These are phyloP conservation scores for Isaurus tuberculatus DNA, from an alignment of 92 coral and sea anemone species.

Conservation along the genomic window DNA sequence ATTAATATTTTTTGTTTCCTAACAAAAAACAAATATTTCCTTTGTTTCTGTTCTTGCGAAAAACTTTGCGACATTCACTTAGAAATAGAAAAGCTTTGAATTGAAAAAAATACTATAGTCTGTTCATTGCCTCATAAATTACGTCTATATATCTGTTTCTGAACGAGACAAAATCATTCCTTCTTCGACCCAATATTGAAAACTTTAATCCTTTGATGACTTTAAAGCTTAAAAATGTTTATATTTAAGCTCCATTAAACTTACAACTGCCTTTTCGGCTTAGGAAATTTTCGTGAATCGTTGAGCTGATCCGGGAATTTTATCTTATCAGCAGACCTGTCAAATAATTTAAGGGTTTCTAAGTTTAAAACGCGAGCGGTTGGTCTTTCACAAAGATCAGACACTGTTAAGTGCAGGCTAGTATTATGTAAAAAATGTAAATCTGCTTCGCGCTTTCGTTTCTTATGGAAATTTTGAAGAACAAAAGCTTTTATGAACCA, in stretches of 20 bases:
- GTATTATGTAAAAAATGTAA: constrained; percentile 22
- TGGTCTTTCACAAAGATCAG: not conserved
- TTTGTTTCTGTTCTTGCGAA: too few species aligned
- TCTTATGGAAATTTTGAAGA: constrained; percentile 47
- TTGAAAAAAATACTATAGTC: too few species aligned
- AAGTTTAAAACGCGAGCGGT: not conserved
- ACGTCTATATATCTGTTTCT: too few species aligned
- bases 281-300: not conserved
- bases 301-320: constrained; percentile 15
- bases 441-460: not conserved
- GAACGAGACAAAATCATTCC: not conserved
- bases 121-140: too few species aligned
- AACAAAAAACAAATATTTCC: too few species aligned
- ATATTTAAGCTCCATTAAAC: constrained; percentile 14
- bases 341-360: not conserved
- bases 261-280: constrained; percentile 7
- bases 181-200: not conserved
- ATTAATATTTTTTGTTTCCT: too few species aligned
- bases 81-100: too few species aligned
- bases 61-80: too few species aligned
- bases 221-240: constrained; percentile 21
- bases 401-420: not conserved
- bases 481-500: constrained; percentile 41
- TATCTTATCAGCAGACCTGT: constrained; percentile 10
- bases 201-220: constrained; percentile 5